Base-by-base conservation (phyloP, 2,888 invertebrate species). In the Lasioglossum figueresi region DNA sequence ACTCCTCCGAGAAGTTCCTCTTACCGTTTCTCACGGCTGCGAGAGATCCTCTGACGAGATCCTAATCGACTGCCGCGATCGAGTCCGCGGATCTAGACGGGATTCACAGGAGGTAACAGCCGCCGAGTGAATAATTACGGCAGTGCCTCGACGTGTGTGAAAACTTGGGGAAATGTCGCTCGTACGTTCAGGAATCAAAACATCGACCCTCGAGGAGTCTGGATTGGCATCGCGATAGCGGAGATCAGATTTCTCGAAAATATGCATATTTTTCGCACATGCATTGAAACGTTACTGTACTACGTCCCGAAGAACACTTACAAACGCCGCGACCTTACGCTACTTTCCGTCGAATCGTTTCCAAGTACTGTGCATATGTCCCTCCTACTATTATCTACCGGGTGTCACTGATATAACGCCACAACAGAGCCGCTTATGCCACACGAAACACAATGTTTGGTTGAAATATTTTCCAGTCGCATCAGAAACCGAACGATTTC, bases 61-160 rank as follows among this genome's bases (percentile, higher is more conserved):
- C 34, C 31, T 5, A 59, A 77, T 81, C 73, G 40, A 34, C 40
- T 10, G 34, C 16, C 34, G 37, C 37, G 74, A 84, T 82, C 82
- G 66, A 5, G 68, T 31, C 68, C 45, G 34, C 34, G 66, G 59
- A 16, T 63, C 59, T 31, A 63, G 23, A 52, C 52, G 10, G 16
- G 63, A 63, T 16, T 14, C 31, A 27, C 63, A 5, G 34, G 37
- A 23, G 31, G 12, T 16, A 68, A 37, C 68, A 34, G 23, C 8
- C 37, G 45, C 23, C 43, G n/a, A 56, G 27, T 82, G 78, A 84
- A 82, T 84, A 84, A 82, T 82, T 82, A 45, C 48, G 23, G 8
- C 23, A 52, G 48, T 23, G 8, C 23, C 48, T 52, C 48, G 48
- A 52, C 48, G 23, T 8, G 48, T 52, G 48, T 23, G 23, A 52